Evolutionary conservation across 2,888 invertebrate genomes (phyloP).

Genomic region (Seira sanloemensis): DNA sequence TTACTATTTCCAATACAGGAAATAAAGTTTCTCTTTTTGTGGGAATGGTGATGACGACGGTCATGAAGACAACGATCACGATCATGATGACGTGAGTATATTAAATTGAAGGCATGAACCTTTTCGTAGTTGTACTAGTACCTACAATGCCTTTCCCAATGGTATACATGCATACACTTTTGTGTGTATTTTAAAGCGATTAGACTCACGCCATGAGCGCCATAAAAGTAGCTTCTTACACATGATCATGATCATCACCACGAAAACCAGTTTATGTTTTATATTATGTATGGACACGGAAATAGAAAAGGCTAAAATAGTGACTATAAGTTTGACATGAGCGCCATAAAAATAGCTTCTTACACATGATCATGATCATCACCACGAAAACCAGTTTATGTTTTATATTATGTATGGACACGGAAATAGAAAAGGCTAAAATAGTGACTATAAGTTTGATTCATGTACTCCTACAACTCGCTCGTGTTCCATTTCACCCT

Average conservation of each 20-base stretch:
- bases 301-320: constrained; percentile 31
- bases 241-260: constrained; percentile 9
- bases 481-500: constrained; percentile 36
- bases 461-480: constrained; percentile 56
- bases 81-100: constrained; percentile 12
- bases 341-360: no score
- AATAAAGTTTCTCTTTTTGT: constrained; percentile 38
- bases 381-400: no score
- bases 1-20: constrained; percentile 41
- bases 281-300: constrained; percentile 17
- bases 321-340: constrained; percentile 40
- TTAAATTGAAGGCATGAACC: constrained; percentile 11
- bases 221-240: no score
- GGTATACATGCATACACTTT: not conserved
- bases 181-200: not conserved
- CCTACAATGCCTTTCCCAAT: not conserved
- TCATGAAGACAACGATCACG: constrained; percentile 17
- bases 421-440: constrained; percentile 29
- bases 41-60: constrained; percentile 25
- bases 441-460: constrained; percentile 41
- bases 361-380: not conserved
- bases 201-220: not conserved
- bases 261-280: no score
- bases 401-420: constrained; percentile 17
- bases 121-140: not conserved